phyloP scores from a whole-genome alignment of 2,797 vertebrate genomes.

The Esox lucius region DNA sequence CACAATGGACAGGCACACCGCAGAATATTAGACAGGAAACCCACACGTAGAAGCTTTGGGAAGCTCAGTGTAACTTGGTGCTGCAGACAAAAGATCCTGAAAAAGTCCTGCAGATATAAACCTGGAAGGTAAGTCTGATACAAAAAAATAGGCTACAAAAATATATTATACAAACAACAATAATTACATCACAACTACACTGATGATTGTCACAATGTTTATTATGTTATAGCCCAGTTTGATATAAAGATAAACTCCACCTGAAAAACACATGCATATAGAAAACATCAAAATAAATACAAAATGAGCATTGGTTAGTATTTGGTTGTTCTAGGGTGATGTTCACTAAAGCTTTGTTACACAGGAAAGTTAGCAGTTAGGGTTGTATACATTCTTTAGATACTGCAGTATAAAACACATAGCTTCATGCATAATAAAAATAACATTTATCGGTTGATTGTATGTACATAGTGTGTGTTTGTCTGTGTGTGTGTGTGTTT shows the following conservation, averaged over 20 bases:
- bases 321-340: slow-evolving; percentile 52
- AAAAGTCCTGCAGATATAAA: too few species aligned
- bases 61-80: too few species aligned
- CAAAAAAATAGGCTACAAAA: too few species aligned
- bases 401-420: slow-evolving; percentile 26
- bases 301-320: slow-evolving; percentile 43
- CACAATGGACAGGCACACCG: too few species aligned
- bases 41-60: too few species aligned
- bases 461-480: slow-evolving; percentile 23
- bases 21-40: too few species aligned
- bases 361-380: slow-evolving; percentile 37
- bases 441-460: slow-evolving; percentile 63
- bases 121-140: too few species aligned
- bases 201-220: neutral
- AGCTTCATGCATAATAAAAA: slow-evolving; percentile 69
- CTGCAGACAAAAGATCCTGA: too few species aligned
- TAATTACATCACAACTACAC: too few species aligned
- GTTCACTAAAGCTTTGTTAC: slow-evolving; percentile 2
- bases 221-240: neutral
- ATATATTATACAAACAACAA: too few species aligned
- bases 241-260: neutral
- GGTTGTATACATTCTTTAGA: neutral
- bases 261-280: slow-evolving; percentile 73
- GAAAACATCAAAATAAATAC: slow-evolving; percentile 46
- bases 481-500: neutral